Evolutionary conservation across 2,113 vertebrate species (phyloP).

Genomic region (Sciurus niger): DNA sequence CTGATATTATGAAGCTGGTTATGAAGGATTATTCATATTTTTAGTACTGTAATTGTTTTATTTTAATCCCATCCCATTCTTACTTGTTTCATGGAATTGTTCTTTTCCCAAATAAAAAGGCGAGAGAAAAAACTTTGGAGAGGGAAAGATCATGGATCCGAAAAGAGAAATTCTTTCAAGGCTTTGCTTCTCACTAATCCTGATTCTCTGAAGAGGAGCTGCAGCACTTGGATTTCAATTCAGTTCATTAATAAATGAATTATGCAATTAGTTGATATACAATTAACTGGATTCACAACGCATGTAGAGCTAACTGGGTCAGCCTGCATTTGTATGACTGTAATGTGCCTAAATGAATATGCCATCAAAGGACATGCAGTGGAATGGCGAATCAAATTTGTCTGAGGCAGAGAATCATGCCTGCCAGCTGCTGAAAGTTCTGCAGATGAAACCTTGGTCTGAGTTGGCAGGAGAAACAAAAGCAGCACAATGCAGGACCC

Average conservation of each 20-base stretch:
- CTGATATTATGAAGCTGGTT: not conserved
- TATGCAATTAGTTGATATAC: conserved; percentile 82
- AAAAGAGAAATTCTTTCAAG: conserved; percentile 62
- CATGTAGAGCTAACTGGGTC: conserved; percentile 82
- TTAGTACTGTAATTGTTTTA: not conserved
- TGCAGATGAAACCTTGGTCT: conserved; percentile 66
- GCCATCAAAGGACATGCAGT: conserved; percentile 70
- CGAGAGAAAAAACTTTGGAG: not conserved
- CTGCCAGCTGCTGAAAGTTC: conserved; percentile 67
- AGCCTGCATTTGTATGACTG: conserved; percentile 68
- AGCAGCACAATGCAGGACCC: conserved; percentile 32
- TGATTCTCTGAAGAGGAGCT: conserved; percentile 58
- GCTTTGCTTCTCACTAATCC: conserved; percentile 63
- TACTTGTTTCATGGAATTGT: conserved; percentile 5
- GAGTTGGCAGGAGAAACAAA: conserved; percentile 77
- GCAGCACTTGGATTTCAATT: conserved; percentile 76
- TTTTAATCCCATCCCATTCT: conserved; percentile 12
- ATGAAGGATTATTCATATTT: conserved; percentile 49
- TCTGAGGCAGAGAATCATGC: conserved; percentile 49
- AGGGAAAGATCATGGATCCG: not conserved
- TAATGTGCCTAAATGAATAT: conserved; percentile 70
- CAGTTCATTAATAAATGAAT: conserved; percentile 81
- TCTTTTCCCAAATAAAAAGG: conserved; percentile 48
- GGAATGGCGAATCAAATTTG: conserved; percentile 54
- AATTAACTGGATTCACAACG: conserved; percentile 79